These are phyloP conservation scores for Eriosoma lanigerum DNA, from an alignment of 1,140 invertebrate species.

Conservation along the genomic window DNA sequence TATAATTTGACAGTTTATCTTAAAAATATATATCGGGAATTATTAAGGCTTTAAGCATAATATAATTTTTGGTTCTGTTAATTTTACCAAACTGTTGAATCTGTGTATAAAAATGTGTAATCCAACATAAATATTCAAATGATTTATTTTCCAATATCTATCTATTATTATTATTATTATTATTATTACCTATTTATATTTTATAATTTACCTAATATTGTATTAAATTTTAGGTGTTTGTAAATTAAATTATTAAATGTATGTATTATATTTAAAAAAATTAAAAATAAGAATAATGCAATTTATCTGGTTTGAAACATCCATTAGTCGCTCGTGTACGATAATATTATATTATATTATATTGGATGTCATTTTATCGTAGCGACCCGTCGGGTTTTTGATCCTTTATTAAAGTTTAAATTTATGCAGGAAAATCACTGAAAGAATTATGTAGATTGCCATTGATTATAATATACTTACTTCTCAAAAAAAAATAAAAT, in stretches of 20 bases:
- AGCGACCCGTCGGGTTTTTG: background rate
- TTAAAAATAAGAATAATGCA: background rate
- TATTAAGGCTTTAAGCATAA: too few species aligned
- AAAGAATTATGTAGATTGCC: background rate
- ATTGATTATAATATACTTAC: background rate
- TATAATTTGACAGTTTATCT: too few species aligned
- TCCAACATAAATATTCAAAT: too few species aligned
- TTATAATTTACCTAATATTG: too few species aligned
- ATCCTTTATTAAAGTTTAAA: constrained; percentile 11
- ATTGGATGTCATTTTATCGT: background rate
- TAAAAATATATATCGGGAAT: too few species aligned
- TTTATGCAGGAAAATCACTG: constrained; percentile 2
- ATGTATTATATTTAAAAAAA: too few species aligned
- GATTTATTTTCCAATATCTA: too few species aligned
- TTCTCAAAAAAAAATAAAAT: background rate
- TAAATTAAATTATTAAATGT: background rate
- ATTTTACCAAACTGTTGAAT: too few species aligned
- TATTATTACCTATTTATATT: too few species aligned
- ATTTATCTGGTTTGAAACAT: background rate
- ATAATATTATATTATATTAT: background rate
- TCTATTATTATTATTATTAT: too few species aligned
- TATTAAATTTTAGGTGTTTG: background rate
- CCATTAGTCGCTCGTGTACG: background rate
- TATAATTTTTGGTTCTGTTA: too few species aligned
- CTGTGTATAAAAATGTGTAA: too few species aligned